Base-by-base conservation (phyloP, 1,140 invertebrate genomes). In the Gryon sp. region DNA sequence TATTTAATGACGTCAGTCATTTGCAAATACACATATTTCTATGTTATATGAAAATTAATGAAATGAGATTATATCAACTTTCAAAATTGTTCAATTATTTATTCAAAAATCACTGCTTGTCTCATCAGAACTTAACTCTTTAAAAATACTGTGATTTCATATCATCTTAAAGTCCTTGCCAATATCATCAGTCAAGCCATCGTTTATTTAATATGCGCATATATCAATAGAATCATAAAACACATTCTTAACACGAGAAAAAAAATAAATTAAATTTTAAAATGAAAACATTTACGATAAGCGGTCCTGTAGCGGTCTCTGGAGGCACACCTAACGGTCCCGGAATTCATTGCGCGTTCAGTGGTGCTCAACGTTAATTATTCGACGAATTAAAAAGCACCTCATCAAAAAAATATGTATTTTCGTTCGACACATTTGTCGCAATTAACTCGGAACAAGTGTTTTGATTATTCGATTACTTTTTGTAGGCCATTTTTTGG, bases 311-410 rank as follows among this genome's bases (percentile, higher is more conserved):
- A 74, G 69, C 76, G 76, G 76, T 78, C 76, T 74, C 55, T 15
- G 19, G 57, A 65, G 63, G 68, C 52, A 76, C 65, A 55, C 63
- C 76, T 78, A 78, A 78, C 76, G 76, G 69, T 78, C 59, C 45
- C 24, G 69, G 76, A 78, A 78, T 78, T 78, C 50, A 74, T 43
- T 65, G 63, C 76, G 63, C 28, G 76, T 30, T 59, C 76, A 78
- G 76, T 68, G 76, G 65, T 72, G 69, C 76, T 78, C 76, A 78
- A 74, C 63, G 50, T 62, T 78, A 78, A 78, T 78, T 76, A 69
- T 63, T 50, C 32, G 16, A 60, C 6, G 46, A 38, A 34, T 34
- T 30, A 41, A 59, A 65, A 59, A 41, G 32, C 24, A 38, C 6
- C 3, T 19, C 38, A 22, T 22, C 46, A 14, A 36, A 12, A 60